Base-by-base conservation (phyloP, 1,140 invertebrate genomes). In the Hormaphis cornu region DNA sequence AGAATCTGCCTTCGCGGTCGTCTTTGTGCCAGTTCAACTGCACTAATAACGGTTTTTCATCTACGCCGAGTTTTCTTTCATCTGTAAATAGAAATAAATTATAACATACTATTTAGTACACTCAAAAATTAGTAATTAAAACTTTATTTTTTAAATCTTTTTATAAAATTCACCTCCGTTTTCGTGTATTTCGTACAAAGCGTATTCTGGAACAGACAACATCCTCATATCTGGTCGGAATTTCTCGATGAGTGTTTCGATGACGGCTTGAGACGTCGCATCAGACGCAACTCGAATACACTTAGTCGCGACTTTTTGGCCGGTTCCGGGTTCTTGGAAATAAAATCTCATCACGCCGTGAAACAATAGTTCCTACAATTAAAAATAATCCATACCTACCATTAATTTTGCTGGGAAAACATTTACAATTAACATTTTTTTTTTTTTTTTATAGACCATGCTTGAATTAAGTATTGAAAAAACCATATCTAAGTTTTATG, bases 141-240 rank as follows among this genome's bases (percentile, higher is more conserved):
- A n/a, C 14, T 48, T 48, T 8, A 20, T 20, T 46, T 18, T 10
- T 9, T 46, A 22, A 16, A 50, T 16, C 7, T 7, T 14, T n/a
- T 1, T 28, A n/a, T 28, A 28, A 52, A 52, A 14, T 16, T 79
- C 78, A 84, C 90, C 90, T 80, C 89, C 90, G 78, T 96, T 95
- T 74, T 93, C 92, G 79, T 98, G 95, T 46, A 97, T 91, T 82
- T 99, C 97, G 80, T 95, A 97, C 50, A 99, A 84, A 40, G 93
- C 93, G 80, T 98, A 99, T 76, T 92, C 93, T 35, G 92, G 92
- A 56, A 95, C 85, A 20, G 93, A 94, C 44, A 99, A 80, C 95
- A 98, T 99, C 75, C 93, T 85, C 93, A 98, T 97, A 81, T 99
- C 97, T 33, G 97, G 95, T 77, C 96, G 89, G 82, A 99, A 99